Evolutionary conservation across 2,797 vertebrate species (phyloP), one percentile per base, ranked within the genome.

Genomic region (Sebastes itinus): DNA sequence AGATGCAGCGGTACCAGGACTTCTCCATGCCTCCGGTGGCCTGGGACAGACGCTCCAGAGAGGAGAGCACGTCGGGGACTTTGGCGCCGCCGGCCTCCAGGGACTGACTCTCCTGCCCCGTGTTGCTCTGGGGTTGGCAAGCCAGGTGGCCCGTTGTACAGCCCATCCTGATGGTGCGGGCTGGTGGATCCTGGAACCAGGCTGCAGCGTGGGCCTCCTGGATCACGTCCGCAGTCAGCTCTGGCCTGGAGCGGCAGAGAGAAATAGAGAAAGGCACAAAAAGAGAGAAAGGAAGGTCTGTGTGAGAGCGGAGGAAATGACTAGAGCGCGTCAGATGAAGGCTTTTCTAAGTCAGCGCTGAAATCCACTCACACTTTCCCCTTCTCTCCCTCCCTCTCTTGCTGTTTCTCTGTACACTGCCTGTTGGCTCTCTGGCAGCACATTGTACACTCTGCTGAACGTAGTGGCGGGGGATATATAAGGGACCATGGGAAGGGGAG

Each of bases 31-130:
- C 96, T 8, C 96, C 95, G 0, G 97, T 98, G 87, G 97, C 97
- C 93, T 98, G 95, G 1, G 97, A 97, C 83, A 98, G 95, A 80
- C 97, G 97, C 85, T 98, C 96, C 71, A 98, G 93, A 0, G 97
- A 97, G 1, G 97, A 97, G 30, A 96, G 94, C 30, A 95, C 96
- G 65, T 98, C 97, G 0, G 96, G 96, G 83, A 96, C 94, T 52
- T 96, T 91, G 81, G 95, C 60, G 2, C 85, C 86, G 33, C 59
- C 88, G 6, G 87, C 80, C 67, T 93, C 96, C 81, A 95, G 87
- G 75, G 94, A 80, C 78, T 92, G 87, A 55, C 88, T 85, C 85
- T 94, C 89, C 82, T 85, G 87, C 38, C 81, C 84, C 1, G 84
- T 67, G 86, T 55, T 90, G 64, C 90, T 93, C 74, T 94, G 95